Conservation (phyloP, 2,888 invertebrate species). For the Euzophera pinguis region DNA sequence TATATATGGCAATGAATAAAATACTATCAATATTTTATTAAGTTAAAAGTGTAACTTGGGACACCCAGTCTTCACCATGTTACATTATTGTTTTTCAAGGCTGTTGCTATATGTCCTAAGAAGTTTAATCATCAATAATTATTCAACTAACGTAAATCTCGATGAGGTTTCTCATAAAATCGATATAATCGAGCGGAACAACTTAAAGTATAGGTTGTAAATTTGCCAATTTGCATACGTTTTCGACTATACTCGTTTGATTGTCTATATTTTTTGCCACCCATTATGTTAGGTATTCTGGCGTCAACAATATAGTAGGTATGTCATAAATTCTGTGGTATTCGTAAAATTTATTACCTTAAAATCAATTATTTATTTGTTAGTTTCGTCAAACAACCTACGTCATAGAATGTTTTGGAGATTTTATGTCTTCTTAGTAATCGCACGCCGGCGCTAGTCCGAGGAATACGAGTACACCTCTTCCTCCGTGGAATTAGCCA, state of each 20-base stretch:
- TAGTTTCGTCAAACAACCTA: background rate
- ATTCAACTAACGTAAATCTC: slow-evolving; percentile 18
- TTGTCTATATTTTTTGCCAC: slow-evolving; percentile 42
- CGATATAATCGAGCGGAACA: slow-evolving; percentile 52
- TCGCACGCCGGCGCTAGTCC: too few species aligned
- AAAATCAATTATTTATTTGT: slow-evolving; percentile 12
- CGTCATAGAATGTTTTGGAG: background rate
- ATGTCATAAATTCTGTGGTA: slow-evolving; percentile 17
- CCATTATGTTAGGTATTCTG: slow-evolving; percentile 22
- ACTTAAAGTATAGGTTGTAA: slow-evolving; percentile 58
- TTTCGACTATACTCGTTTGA: slow-evolving; percentile 45
- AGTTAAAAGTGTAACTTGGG: too few species aligned
- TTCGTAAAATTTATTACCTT: slow-evolving; percentile 31
- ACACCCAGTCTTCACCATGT: too few species aligned
- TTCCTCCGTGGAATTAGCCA: too few species aligned
- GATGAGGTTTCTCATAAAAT: slow-evolving; percentile 53
- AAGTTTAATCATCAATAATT: background rate
- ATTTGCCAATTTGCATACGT: slow-evolving; percentile 63
- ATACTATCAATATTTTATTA: too few species aligned
- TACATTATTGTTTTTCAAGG: background rate
- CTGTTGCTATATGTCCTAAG: slow-evolving; percentile 1
- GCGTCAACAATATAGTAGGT: background rate
- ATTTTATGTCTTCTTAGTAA: too few species aligned
- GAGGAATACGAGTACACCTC: too few species aligned
- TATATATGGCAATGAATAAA: too few species aligned